Evolutionary conservation across 2,797 vertebrate genomes (phyloP).

Genomic region (Rhinichthys osculus): DNA sequence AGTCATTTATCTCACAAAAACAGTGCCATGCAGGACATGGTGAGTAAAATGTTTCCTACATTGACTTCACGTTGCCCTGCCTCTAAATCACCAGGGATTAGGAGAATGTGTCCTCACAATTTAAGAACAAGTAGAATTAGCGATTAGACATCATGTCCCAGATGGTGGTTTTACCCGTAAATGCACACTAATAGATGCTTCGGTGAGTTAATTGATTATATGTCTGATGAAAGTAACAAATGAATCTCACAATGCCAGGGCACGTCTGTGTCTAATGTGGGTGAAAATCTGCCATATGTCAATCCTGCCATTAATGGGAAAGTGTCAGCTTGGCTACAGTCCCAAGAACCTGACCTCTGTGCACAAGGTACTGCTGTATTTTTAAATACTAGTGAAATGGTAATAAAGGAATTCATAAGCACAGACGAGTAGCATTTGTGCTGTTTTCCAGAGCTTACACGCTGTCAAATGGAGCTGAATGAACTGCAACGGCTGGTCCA

Average conservation of each 20-base stretch:
- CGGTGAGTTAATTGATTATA: background rate
- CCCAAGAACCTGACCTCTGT: slow-evolving; percentile 83
- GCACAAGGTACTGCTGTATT: slow-evolving; percentile 79
- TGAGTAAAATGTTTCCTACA: slow-evolving; percentile 54
- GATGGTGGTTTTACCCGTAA: slow-evolving; percentile 5
- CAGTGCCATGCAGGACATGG: slow-evolving; percentile 67
- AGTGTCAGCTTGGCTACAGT: slow-evolving; percentile 90
- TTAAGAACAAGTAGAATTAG: slow-evolving; percentile 30
- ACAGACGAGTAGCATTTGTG: background rate
- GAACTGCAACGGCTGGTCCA: slow-evolving; percentile 87
- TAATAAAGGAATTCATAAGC: background rate
- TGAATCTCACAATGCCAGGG: slow-evolving; percentile 55
- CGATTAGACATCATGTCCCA: slow-evolving; percentile 24
- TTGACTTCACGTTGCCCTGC: background rate
- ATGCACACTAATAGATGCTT: background rate
- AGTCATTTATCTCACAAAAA: slow-evolving; percentile 66
- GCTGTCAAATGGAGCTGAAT: slow-evolving; percentile 87
- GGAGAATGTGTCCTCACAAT: slow-evolving; percentile 25
- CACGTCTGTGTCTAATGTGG: slow-evolving; percentile 39
- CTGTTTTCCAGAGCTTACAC: slow-evolving; percentile 80
- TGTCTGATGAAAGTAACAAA: background rate
- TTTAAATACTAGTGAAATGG: background rate
- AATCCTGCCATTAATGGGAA: slow-evolving; percentile 80
- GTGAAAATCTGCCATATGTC: slow-evolving; percentile 70
- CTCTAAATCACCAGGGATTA: slow-evolving; percentile 35